phyloP scores from a whole-genome alignment of 2,797 vertebrate genomes.

The Pseudochromis fuscus region DNA sequence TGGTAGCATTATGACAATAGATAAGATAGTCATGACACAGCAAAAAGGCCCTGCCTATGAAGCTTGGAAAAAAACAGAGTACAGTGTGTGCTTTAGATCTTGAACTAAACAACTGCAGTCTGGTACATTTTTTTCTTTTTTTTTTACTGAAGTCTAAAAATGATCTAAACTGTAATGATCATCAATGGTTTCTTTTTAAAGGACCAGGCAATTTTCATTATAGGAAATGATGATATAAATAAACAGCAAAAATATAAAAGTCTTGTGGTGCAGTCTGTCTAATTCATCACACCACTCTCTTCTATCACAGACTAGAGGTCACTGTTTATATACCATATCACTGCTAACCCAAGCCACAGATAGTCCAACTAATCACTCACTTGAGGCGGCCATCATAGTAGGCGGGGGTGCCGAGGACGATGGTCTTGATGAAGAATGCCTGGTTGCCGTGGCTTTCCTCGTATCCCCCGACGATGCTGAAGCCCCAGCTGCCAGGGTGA shows the following conservation, averaged over 20 bases:
- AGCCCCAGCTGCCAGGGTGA: conserved; percentile 97
- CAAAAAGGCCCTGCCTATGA: background rate
- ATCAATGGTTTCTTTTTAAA: background rate
- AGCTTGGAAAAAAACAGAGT: background rate
- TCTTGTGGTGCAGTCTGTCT: background rate
- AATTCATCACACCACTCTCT: conserved; percentile 13
- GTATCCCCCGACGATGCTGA: conserved; percentile 98
- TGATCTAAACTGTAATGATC: background rate
- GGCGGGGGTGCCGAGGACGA: conserved; percentile 97
- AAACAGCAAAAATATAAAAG: background rate
- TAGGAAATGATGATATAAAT: background rate
- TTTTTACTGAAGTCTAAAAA: background rate
- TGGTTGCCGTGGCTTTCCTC: conserved; percentile 98
- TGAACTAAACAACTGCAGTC: background rate
- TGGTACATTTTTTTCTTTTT: background rate
- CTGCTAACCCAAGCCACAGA: conserved; percentile 1
- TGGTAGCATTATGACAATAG: background rate
- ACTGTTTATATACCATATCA: conserved; percentile 14
- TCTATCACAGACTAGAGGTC: conserved; percentile 23
- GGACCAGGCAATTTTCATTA: background rate
- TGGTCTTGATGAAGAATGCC: conserved; percentile 99
- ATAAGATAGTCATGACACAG: conserved; percentile 19
- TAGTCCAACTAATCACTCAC: conserved; percentile 83
- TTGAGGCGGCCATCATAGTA: conserved; percentile 98
- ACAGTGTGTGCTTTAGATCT: background rate